These are phyloP conservation scores for Subanguina moxae DNA, from an alignment of 1,140 invertebrate genomes.

Conservation along the genomic window DNA sequence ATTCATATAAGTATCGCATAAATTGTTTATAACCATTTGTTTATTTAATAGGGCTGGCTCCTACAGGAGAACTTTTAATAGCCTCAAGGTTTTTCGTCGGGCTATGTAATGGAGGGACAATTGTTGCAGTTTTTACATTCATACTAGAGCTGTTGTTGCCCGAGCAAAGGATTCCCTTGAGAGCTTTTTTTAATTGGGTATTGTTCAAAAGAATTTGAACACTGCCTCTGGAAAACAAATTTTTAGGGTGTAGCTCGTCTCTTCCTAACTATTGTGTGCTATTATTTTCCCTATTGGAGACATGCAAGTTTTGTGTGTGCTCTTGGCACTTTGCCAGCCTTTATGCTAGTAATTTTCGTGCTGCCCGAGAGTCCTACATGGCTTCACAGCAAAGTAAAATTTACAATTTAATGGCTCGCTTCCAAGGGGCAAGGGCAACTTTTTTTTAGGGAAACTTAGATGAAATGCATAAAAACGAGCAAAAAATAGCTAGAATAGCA, in stretches of 20 bases:
- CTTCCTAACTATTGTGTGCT: constrained; percentile 55
- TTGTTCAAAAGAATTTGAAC: neutral
- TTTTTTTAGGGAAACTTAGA: constrained; percentile 37
- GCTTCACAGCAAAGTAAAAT: constrained; percentile 41
- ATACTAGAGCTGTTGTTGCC: constrained; percentile 27
- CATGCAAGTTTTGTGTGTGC: constrained; percentile 52
- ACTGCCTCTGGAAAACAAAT: no score
- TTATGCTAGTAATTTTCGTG: constrained; percentile 54
- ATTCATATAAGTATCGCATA: neutral
- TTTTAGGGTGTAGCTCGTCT: constrained; percentile 50
- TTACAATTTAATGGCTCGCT: neutral
- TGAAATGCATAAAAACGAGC: constrained; percentile 48
- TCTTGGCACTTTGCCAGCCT: constrained; percentile 42
- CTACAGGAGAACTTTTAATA: constrained; percentile 47
- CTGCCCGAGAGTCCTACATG: constrained; percentile 58
- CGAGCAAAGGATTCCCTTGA: constrained; percentile 48
- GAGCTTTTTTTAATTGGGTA: constrained; percentile 59
- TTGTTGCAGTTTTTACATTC: constrained; percentile 34
- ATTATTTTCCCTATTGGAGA: constrained; percentile 54
- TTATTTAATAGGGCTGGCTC: constrained; percentile 18
- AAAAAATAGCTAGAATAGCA: constrained; percentile 50
- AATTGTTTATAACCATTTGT: neutral
- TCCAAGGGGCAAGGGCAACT: no score
- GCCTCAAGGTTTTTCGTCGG: constrained; percentile 31
- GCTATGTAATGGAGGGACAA: constrained; percentile 48